Percentiles rank a stretch among this genome's conserved stretches.
Evolutionary conservation across 2,113 vertebrate species (phyloP).

Genomic region (Egretta garzetta): DNA sequence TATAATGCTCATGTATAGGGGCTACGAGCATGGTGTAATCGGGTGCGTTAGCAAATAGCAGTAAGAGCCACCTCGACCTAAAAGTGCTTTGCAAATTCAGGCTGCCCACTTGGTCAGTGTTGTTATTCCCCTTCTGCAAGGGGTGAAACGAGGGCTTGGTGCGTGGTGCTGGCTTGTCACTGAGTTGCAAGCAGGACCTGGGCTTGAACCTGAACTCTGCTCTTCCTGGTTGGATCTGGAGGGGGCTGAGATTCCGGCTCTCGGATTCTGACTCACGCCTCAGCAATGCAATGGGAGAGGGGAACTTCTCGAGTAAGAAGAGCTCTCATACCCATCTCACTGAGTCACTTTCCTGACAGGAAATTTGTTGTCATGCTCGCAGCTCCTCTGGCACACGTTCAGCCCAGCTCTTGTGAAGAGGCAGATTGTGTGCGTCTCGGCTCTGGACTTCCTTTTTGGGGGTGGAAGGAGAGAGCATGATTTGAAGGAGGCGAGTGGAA

Average conservation of each 20-base stretch:
- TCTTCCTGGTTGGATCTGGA: not conserved
- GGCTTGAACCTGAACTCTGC: not conserved
- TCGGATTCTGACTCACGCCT: constrained; percentile 71
- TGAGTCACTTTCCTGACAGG: constrained; percentile 75
- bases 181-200: not conserved
- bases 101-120: not conserved
- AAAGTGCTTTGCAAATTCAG: not conserved
- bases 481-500: constrained; percentile 29
- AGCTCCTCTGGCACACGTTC: constrained; percentile 68
- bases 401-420: constrained; percentile 74
- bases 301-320: constrained; percentile 64
- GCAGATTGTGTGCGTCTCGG: constrained; percentile 74
- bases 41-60: not conserved
- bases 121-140: not conserved
- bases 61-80: not conserved
- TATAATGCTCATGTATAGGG: not conserved
- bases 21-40: fast-evolving
- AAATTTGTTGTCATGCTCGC: constrained; percentile 75
- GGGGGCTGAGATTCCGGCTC: not conserved
- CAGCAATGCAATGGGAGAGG: constrained; percentile 19
- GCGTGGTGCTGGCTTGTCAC: fast-evolving
- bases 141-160: not conserved
- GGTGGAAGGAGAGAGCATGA: constrained; percentile 45
- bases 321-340: constrained; percentile 62
- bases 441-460: constrained; percentile 68